These are phyloP conservation scores for Quiscalus mexicanus DNA, from an alignment of 2,113 vertebrate genomes.

Conservation along the genomic window DNA sequence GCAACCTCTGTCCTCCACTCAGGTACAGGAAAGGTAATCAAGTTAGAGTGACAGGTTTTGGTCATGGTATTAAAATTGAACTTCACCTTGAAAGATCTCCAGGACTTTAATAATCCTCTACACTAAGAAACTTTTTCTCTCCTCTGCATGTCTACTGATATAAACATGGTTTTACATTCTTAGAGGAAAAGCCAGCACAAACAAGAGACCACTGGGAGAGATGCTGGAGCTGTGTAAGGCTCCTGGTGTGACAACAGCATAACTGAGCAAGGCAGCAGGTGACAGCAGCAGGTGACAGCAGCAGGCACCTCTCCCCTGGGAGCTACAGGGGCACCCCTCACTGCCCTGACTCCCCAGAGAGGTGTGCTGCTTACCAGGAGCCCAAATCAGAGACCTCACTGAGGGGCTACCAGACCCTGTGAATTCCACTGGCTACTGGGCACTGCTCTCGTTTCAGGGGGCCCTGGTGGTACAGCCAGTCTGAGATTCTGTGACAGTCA, in stretches of 20 bases:
- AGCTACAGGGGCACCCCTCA: background rate
- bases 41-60: background rate
- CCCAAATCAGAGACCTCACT: background rate
- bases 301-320: background rate
- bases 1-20: background rate
- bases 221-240: background rate
- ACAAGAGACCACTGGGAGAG: rapidly evolving
- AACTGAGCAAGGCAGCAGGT: background rate
- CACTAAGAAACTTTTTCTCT: background rate
- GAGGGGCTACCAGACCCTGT: background rate
- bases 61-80: background rate
- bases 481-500: too few species aligned
- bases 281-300: background rate
- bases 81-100: background rate
- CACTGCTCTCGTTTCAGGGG: background rate
- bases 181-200: background rate
- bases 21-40: background rate
- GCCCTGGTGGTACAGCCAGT: background rate
- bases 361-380: background rate
- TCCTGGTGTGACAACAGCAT: background rate
- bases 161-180: background rate
- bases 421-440: background rate
- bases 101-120: background rate
- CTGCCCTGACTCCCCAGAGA: background rate
- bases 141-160: background rate